Percentiles rank a stretch among this genome's conserved stretches.
phyloP scores from a whole-genome alignment of 37 sponge, comb jelly and placozoan genomes.

The Aplysina aerophoba region DNA sequence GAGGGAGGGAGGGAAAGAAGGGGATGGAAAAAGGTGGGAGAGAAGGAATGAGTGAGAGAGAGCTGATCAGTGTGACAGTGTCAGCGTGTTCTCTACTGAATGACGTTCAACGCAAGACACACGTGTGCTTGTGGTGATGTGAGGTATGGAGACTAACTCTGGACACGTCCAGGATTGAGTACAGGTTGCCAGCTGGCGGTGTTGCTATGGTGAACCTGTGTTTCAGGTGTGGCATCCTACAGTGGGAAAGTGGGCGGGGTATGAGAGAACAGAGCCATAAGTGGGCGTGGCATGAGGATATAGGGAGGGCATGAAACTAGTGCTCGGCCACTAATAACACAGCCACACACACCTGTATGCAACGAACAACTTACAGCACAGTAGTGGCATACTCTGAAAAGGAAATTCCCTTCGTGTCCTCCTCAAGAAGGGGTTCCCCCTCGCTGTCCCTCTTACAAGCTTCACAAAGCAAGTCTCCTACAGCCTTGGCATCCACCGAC shows the following conservation, averaged over 20 bases:
- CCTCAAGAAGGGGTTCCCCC: no score
- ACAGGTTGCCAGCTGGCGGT: slow-evolving; percentile 63
- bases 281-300: not conserved
- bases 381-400: not conserved
- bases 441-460: slow-evolving; percentile 33
- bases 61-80: no score
- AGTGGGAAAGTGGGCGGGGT: not conserved
- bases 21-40: no score
- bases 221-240: slow-evolving; percentile 43
- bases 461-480: slow-evolving; percentile 34
- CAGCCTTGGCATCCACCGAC: slow-evolving; percentile 1
- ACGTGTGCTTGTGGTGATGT: no score
- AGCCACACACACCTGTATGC: not conserved
- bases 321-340: not conserved
- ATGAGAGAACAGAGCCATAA: not conserved
- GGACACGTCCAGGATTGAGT: slow-evolving; percentile 73
- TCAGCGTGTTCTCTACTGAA: no score
- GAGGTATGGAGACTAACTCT: slow-evolving; percentile 57
- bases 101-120: no score
- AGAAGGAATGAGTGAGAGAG: no score
- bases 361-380: not conserved
- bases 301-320: not conserved
- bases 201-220: slow-evolving; percentile 75
- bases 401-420: not conserved
- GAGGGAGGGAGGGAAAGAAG: not conserved